Conservation (phyloP, 2,888 invertebrate genomes). For the Stictocephala bisonia region DNA sequence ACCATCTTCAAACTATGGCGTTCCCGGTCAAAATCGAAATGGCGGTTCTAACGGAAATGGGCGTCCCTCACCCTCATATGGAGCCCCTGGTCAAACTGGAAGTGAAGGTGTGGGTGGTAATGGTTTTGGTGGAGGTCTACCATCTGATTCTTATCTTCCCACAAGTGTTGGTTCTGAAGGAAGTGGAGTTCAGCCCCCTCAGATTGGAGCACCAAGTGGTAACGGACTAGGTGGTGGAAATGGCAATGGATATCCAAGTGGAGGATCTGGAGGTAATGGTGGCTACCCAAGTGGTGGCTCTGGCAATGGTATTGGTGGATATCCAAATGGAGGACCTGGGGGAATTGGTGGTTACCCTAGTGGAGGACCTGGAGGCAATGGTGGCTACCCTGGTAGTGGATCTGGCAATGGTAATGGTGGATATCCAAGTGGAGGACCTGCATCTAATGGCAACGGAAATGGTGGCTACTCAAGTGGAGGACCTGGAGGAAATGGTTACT, state of each 20-base stretch:
- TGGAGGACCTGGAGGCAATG: constrained; percentile 51
- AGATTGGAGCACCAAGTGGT: constrained; percentile 43
- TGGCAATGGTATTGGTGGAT: constrained; percentile 42
- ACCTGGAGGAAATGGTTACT: constrained; percentile 36
- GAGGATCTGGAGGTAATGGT: constrained; percentile 41
- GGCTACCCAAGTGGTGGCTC: constrained; percentile 43
- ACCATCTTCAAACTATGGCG: constrained; percentile 3
- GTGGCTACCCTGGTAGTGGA: constrained; percentile 38
- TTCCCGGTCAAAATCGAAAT: not conserved
- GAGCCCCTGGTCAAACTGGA: constrained; percentile 41
- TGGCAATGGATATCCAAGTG: constrained; percentile 54
- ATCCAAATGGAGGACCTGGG: constrained; percentile 46
- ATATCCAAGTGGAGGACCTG: constrained; percentile 46
- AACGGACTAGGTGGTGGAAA: constrained; percentile 21
- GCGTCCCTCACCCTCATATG: constrained; percentile 48
- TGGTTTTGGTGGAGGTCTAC: constrained; percentile 18
- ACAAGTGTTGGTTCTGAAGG: constrained; percentile 24
- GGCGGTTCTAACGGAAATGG: constrained; percentile 43
- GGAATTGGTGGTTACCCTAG: constrained; percentile 50
- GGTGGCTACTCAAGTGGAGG: constrained; percentile 48
- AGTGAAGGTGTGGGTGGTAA: constrained; percentile 22
- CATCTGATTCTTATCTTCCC: constrained; percentile 41
- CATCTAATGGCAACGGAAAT: constrained; percentile 43
- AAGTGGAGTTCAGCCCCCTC: too few species aligned
- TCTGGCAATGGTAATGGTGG: constrained; percentile 44